Evolutionary conservation across 1,140 invertebrate species (phyloP).

Genomic region (Lordiphosa mommai): DNA sequence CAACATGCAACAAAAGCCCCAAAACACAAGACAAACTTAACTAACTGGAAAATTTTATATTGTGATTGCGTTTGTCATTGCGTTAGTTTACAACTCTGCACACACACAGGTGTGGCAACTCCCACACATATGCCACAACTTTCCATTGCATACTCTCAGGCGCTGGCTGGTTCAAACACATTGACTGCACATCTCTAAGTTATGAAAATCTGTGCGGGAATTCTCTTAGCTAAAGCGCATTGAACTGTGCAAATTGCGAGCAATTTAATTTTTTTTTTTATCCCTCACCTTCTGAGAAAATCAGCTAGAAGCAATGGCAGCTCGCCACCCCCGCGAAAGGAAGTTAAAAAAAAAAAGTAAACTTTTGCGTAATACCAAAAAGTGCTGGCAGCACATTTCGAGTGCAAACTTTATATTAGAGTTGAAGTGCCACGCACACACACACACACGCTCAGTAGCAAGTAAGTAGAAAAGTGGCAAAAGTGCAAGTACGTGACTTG

Average conservation of each 20-base stretch:
- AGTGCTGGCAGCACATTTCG: constrained; percentile 74
- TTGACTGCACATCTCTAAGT: constrained; percentile 59
- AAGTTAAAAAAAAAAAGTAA: constrained; percentile 33
- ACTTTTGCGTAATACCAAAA: constrained; percentile 74
- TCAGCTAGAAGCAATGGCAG: constrained; percentile 36
- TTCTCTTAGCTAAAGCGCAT: constrained; percentile 67
- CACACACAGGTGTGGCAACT: constrained; percentile 22
- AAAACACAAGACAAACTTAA: constrained; percentile 68
- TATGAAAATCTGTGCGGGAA: constrained; percentile 76
- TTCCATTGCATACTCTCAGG: constrained; percentile 12
- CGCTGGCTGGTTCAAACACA: constrained; percentile 30
- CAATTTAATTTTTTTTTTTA: constrained; percentile 68
- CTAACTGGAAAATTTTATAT: constrained; percentile 78
- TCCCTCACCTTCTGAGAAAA: constrained; percentile 38
- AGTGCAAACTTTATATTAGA: constrained; percentile 77
- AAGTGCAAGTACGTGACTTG: constrained; percentile 67
- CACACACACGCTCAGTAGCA: constrained; percentile 25
- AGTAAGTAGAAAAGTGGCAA: constrained; percentile 65
- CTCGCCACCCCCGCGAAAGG: constrained; percentile 19
- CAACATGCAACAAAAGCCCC: constrained; percentile 45
- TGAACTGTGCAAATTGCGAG: constrained; percentile 77
- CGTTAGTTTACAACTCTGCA: constrained; percentile 75
- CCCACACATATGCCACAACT: constrained; percentile 19
- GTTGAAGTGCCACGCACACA: constrained; percentile 67
- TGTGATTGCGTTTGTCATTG: constrained; percentile 78